These are phyloP conservation scores for Harmothoe impar DNA, from an alignment of 2,888 invertebrate genomes.

Conservation along the genomic window DNA sequence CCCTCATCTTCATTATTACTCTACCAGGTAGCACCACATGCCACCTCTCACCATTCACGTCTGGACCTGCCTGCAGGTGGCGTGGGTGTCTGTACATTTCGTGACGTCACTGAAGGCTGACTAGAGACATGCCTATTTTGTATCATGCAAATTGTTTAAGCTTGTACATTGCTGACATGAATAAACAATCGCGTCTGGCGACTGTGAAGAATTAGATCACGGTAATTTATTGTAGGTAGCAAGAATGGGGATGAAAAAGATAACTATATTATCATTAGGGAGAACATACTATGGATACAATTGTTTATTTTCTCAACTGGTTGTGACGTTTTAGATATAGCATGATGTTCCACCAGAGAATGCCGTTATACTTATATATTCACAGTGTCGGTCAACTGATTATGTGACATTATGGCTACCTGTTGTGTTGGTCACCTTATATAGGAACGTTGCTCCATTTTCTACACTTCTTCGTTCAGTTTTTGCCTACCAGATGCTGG, in stretches of 20 bases:
- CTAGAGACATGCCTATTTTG: constrained; percentile 40
- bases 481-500: constrained; percentile 51
- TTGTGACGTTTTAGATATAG: constrained; percentile 43
- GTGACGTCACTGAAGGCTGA: constrained; percentile 37
- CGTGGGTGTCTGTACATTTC: neutral
- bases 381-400: constrained; percentile 12
- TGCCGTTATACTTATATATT: constrained; percentile 39
- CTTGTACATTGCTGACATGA: neutral
- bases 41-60: neutral
- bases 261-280: neutral
- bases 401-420: neutral
- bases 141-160: neutral
- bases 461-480: constrained; percentile 11
- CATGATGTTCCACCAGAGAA: constrained; percentile 43
- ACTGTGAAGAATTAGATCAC: neutral
- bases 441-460: neutral
- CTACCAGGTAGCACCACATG: neutral
- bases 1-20: constrained; percentile 48
- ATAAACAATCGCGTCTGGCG: constrained; percentile 41
- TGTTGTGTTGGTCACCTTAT: constrained; percentile 31
- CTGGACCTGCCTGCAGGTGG: neutral
- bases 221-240: neutral
- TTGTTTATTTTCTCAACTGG: constrained; percentile 51
- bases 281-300: neutral
- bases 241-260: neutral